Evolutionary conservation across 1,140 invertebrate species (phyloP).

Genomic region (Melitaea cinxia): DNA sequence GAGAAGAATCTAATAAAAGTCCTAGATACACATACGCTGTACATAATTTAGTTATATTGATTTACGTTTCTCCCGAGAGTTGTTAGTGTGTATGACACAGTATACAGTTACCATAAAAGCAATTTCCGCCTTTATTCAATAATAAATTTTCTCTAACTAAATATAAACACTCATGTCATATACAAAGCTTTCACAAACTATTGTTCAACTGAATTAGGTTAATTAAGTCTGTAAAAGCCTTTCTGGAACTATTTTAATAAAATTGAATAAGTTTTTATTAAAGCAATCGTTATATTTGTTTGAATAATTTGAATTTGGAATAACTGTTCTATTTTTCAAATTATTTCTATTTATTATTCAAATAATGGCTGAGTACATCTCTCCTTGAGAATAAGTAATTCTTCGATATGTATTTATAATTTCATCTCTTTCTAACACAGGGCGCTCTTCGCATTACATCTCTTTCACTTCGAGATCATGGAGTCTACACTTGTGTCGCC

Average conservation of each 20-base stretch:
- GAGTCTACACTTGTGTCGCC: constrained; percentile 91
- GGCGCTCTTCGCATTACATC: constrained; percentile 92
- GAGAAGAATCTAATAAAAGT: too few species aligned
- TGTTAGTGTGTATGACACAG: too few species aligned
- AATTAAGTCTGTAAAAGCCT: constrained; percentile 28
- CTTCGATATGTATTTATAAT: background rate
- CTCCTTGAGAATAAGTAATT: background rate
- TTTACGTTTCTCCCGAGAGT: too few species aligned
- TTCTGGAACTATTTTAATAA: constrained; percentile 29
- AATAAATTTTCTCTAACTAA: constrained; percentile 12
- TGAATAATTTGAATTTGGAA: background rate
- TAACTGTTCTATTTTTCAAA: background rate
- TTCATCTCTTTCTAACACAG: constrained; percentile 44
- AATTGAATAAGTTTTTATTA: constrained; percentile 7
- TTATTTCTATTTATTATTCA: background rate
- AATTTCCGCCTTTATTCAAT: constrained; percentile 13
- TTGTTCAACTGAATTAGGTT: constrained; percentile 26
- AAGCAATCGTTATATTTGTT: background rate
- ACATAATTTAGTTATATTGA: too few species aligned
- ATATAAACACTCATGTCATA: constrained; percentile 5
- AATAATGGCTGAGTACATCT: background rate
- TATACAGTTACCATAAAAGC: background rate
- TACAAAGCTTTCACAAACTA: constrained; percentile 22
- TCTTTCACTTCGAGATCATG: constrained; percentile 88
- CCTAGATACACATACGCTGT: too few species aligned